A percentile compares a stretch with the other conserved stretches of the same genome.
Evolutionary conservation across 23 tunicate species (phyloP).

Genomic region (Halocynthia aurantium): DNA sequence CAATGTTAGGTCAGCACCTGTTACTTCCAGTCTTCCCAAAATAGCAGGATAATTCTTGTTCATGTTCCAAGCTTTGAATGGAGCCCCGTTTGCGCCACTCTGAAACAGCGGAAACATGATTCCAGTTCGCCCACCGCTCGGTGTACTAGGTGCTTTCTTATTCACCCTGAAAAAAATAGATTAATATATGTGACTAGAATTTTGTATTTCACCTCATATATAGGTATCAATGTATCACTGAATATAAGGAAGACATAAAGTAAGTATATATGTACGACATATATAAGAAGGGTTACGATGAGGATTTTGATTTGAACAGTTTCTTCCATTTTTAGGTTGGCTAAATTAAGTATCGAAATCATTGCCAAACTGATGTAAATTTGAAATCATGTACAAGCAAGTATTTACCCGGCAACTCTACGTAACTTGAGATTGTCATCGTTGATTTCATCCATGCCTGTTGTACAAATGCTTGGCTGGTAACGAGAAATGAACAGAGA

Average conservation of each 20-base stretch:
- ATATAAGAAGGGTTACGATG: no score
- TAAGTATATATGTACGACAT: no score
- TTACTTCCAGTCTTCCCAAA: conserved; percentile 29
- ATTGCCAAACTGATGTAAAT: neutral
- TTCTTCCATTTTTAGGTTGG: no score
- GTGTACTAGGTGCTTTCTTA: conserved; percentile 41
- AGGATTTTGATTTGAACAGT: no score
- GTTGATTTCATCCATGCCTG: conserved; percentile 55
- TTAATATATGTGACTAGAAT: no score
- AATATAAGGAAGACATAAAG: no score
- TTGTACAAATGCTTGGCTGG: conserved; percentile 20
- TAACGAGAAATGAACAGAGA: conserved; percentile 55
- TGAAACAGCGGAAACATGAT: conserved; percentile 60
- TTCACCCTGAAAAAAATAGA: conserved; percentile 11
- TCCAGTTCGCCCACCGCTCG: conserved; percentile 49
- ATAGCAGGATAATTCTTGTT: conserved; percentile 65
- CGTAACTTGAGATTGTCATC: conserved; percentile 49
- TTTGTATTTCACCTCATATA: no score
- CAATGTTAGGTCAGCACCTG: conserved; percentile 18
- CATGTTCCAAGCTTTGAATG: conserved; percentile 28
- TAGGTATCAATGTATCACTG: no score
- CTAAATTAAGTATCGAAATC: no score
- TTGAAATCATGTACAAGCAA: neutral
- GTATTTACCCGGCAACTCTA: conserved; percentile 8
- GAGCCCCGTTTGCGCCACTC: conserved; percentile 59